A percentile compares a stretch with the other conserved stretches of the same genome.
These are phyloP conservation scores for Aplodontia rufa DNA, from an alignment of 2,113 vertebrate species.

Conservation along the genomic window DNA sequence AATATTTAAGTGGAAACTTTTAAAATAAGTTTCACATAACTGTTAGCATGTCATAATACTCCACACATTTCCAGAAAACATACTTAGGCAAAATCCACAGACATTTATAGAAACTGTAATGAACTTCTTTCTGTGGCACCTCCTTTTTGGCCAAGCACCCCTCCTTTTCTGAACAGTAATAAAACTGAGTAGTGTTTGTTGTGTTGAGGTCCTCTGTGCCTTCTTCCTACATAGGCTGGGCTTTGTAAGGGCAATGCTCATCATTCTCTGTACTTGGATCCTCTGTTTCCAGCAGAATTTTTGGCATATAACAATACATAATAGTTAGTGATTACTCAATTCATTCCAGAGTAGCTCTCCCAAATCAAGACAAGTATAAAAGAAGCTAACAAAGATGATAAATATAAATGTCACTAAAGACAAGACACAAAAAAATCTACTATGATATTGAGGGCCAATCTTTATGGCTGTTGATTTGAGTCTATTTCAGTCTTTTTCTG, in stretches of 20 bases:
- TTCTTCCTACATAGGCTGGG: neutral
- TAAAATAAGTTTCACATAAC: neutral
- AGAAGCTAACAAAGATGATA: neutral
- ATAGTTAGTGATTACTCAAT: neutral
- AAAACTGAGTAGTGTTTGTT: neutral
- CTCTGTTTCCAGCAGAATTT: neutral
- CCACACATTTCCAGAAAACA: neutral
- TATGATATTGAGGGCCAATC: neutral
- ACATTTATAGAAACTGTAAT: neutral
- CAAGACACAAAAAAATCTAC: neutral
- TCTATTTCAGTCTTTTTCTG: neutral
- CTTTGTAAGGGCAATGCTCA: neutral
- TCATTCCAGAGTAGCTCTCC: neutral
- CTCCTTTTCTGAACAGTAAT: neutral
- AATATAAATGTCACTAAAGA: neutral
- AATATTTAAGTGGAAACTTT: neutral
- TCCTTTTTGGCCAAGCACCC: neutral
- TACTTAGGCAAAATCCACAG: neutral
- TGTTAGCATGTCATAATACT: neutral
- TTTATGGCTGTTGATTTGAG: neutral
- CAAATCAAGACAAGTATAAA: neutral
- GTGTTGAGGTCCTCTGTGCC: neutral
- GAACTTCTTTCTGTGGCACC: neutral
- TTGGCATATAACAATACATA: neutral
- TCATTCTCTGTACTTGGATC: neutral